Conservation (phyloP, 2,113 vertebrate genomes). For the Capricornis sumatraensis region DNA sequence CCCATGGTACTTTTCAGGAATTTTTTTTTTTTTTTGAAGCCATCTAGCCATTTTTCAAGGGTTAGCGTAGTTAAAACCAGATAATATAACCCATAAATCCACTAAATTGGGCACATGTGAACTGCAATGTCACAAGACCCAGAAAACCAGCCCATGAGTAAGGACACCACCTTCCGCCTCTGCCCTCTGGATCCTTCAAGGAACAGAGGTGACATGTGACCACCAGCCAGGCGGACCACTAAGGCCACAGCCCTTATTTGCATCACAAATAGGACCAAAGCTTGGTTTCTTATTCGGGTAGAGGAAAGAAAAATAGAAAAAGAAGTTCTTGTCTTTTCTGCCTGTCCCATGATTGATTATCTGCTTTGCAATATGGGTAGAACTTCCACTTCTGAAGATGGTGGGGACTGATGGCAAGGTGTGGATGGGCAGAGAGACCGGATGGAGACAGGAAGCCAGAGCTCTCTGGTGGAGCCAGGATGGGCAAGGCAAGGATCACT, state of each 20-base stretch:
- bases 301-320: neutral
- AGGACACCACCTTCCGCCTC: neutral
- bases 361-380: rapidly evolving
- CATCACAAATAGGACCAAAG: neutral
- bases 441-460: neutral
- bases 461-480: neutral
- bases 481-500: neutral
- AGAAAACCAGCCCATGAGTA: neutral
- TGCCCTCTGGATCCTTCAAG: neutral
- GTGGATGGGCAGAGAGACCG: neutral
- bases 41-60: neutral
- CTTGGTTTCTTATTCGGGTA: neutral
- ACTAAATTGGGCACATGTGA: neutral
- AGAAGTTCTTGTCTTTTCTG: neutral
- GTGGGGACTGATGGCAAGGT: neutral
- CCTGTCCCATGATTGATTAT: neutral
- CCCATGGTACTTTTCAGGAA: neutral
- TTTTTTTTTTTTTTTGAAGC: neutral
- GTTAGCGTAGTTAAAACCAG: neutral
- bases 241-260: neutral
- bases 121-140: neutral
- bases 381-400: neutral
- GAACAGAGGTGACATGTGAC: neutral
- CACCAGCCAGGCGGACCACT: rapidly evolving
- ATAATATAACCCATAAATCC: neutral